Base-by-base conservation (phyloP, 2,113 vertebrate species). In the Haplotaxodon microlepis region DNA sequence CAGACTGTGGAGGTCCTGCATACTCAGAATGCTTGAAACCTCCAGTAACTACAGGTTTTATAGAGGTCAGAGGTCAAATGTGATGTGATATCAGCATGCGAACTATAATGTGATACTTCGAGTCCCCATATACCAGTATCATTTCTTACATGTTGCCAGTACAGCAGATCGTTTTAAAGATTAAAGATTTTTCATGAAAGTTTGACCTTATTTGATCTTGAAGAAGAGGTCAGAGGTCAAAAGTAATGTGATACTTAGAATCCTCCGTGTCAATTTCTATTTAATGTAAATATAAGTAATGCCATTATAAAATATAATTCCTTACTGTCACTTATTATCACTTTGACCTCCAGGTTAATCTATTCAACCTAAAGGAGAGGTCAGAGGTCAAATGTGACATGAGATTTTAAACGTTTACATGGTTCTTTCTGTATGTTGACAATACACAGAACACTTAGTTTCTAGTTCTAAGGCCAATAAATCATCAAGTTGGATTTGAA, bases 21-120 rank as follows among this genome's bases (percentile, higher is more conserved):
- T 69, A 14, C 36, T 14, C 63, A 6, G 7, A 40, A 69, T 40
- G 19, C 17, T 40, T 69, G 7, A 69, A 40, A 40, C 2, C 3
- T 24, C 36, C 63, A 69, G 36, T 14, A 21, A 69, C 36, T 9
- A 5, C 63, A 40, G 36, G 7, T 14, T 69, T 40, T 24, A 5
- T 4, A 69, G 63, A 69, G 63, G 36, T 69, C 63, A 69, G 63
- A 40, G 36, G 63, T 69, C 63, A 40, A 69, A 40, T 21, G 63
- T 40, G 63, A 69, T 14, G 11, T 9, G 36, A 40, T 13, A 14
- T 69, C 19, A 21, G 19, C 10, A 21, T 69, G 34, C 36, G 1
- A 69, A 69, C 63, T 69, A 21, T 21, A 69, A 21, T 13, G 19
- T 38, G 61, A 2, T 13, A 66, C 19, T 66, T 66, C 1, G 3